Evolutionary conservation across 2,888 invertebrate genomes (phyloP), one percentile per base, ranked within the genome.

Genomic region (Zelleria hepariella): DNA sequence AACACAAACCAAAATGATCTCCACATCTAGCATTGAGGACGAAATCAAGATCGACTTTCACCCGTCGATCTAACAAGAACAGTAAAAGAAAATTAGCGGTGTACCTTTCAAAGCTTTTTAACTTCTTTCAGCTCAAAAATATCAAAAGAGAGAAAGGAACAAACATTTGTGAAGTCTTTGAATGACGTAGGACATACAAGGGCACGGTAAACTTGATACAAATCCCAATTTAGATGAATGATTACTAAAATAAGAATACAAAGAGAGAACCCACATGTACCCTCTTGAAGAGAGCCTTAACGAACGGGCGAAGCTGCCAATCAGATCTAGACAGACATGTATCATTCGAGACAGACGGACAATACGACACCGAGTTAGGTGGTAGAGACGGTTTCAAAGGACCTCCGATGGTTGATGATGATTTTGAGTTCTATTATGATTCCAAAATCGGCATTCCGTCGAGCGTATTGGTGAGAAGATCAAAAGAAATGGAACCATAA

Each of bases 301-400:
- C 76, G 78, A 80, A 81, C 32, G 24, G 24, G n/a, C n/a, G 70
- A 71, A 65, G 66, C 70, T 77, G 81, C 82, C 84, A 83, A 80
- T 84, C 85, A 82, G 32, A 42, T 42, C 32, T 26, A 49, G 32
- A 57, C 52, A 32, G 52, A 53, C 57, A 62, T 62, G 56, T 49
- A 59, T 57, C 52, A 52, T 32, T 48, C 57, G 47, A 21, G 20
- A 48, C 20, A 10, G 18, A 20, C 23, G 32, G 32, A 55, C 55
- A 53, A 24, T 53, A 21, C 20, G 2, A 20, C 18, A 49, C 6
- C 18, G 49, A 49, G 49, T 49, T 6, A 18, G n/a, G n/a, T 7
- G 10, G n/a, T 10, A 23, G 51, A 51, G 21, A 51, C 20, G 23
- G 20, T 10, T 21, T 42, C 32, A 42, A 42, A 42, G 32, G 32